Evolutionary conservation across 2,888 invertebrate species (phyloP).

Genomic region (Epinotia bilunana): DNA sequence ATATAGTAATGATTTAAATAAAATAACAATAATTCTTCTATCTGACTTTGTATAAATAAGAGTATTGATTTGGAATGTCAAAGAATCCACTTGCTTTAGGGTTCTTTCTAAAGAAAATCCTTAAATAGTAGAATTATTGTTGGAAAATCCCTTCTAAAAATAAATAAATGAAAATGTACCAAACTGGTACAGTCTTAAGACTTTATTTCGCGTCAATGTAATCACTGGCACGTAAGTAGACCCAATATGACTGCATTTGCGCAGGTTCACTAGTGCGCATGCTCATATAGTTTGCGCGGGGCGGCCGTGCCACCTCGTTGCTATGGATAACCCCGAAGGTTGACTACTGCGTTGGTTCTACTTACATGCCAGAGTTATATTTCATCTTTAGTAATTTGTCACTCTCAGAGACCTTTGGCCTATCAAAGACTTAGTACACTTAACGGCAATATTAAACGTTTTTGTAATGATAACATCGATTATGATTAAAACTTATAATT

Average conservation of each 20-base stretch:
- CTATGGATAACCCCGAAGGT: no score
- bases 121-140: background rate
- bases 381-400: background rate
- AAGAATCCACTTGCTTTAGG: background rate
- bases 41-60: background rate
- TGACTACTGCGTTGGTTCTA: no score
- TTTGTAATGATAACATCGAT: slow-evolving; percentile 1
- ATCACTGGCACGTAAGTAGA: no score
- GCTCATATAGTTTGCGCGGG: no score
- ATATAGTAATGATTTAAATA: background rate
- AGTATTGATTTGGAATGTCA: slow-evolving; percentile 21
- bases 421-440: background rate
- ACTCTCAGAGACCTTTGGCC: background rate
- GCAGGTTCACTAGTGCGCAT: no score
- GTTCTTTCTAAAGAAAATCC: background rate
- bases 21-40: slow-evolving; percentile 1
- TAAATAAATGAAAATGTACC: background rate
- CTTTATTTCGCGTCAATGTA: background rate
- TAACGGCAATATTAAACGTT: background rate
- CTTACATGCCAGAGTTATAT: no score
- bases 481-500: no score
- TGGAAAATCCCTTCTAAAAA: background rate
- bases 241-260: no score
- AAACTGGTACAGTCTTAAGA: background rate
- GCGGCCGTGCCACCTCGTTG: no score